A percentile compares a stretch with the other conserved stretches of the same genome.
Evolutionary conservation across 2,113 vertebrate species (phyloP).

Genomic region (Pelvicachromis taeniatus): DNA sequence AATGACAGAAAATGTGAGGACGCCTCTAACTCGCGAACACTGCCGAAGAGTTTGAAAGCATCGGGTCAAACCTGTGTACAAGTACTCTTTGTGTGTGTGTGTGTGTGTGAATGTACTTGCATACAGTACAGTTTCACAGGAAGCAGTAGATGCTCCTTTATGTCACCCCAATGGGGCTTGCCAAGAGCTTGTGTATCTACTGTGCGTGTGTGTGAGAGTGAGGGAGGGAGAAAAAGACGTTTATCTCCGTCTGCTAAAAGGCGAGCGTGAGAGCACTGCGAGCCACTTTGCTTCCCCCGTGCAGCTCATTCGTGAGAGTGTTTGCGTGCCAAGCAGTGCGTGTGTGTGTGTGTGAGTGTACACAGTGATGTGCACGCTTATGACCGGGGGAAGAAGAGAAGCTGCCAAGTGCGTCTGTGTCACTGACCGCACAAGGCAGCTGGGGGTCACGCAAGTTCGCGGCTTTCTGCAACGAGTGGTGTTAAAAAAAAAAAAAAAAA

Average conservation of each 20-base stretch:
- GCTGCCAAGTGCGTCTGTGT: slow-evolving; percentile 63
- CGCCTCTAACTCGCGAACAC: background rate
- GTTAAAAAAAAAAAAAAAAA: background rate
- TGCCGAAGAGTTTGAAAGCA: background rate
- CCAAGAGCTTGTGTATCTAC: slow-evolving; percentile 44
- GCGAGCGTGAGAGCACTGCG: slow-evolving; percentile 61
- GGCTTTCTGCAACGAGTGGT: slow-evolving; percentile 42
- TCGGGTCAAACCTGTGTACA: background rate
- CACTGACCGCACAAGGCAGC: slow-evolving; percentile 66
- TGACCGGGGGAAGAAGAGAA: slow-evolving; percentile 43
- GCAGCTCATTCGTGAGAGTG: slow-evolving; percentile 50
- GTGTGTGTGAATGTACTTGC: slow-evolving; percentile 21
- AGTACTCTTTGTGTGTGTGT: background rate
- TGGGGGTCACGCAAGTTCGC: slow-evolving; percentile 70
- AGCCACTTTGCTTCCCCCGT: slow-evolving; percentile 53
- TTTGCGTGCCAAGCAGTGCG: slow-evolving; percentile 43
- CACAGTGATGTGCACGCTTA: slow-evolving; percentile 22
- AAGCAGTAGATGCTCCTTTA: slow-evolving; percentile 50
- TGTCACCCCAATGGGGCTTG: slow-evolving; percentile 36
- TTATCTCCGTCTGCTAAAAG: slow-evolving; percentile 65
- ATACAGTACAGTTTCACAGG: slow-evolving; percentile 31
- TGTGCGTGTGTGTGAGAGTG: slow-evolving; percentile 8
- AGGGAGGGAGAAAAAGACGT: slow-evolving; percentile 48
- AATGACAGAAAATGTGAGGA: background rate
- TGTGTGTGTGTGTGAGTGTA: background rate